Evolutionary conservation across 2,888 invertebrate genomes (phyloP), one percentile per base, ranked within the genome.

Genomic region (Acleris cristana): DNA sequence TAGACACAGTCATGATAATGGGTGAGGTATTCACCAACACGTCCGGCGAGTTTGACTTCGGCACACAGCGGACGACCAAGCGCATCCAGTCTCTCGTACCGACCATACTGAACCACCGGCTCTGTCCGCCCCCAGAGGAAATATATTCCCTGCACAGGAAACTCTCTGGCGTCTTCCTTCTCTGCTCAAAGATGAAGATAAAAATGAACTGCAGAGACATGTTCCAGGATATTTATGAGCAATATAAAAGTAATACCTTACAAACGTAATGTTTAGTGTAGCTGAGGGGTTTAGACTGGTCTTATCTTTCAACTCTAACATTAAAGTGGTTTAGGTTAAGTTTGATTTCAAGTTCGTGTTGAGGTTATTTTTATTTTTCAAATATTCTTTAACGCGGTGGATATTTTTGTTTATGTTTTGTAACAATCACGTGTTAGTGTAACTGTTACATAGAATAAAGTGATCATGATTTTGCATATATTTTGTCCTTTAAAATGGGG

Each of bases 121-220:
- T 99, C 2, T 98, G 98, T 69, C 98, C 99, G 2, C 99, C 99
- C 0, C 99, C 99, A 0, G 99, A 99, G 86, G 99, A 99, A 90
- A 98, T 98, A 74, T 99, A 99, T 90, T 99, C 99, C 0, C 93
- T 99, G 21, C 99, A 99, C 85, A 94, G 99, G 68, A 99, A 99
- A 90, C 93, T 99, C 56, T 98, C 99, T 0, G 99, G 99, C 0
- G 96, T 98, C 16, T 99, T 99, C 88, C 91, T 99, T 26, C 92
- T 99, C 0, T 98, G 98, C 82, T 95, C 98, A 0, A 98, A 98
- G 79, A 93, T 99, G 61, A 95, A 95, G 78, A 95, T 97, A 0
- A 94, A 95, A 76, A 94, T 99, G 77, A 95, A 96, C 76, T 98
- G 98, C 81, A 94, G 96, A 40, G 94, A 94, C n/a, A 95, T 97